Base-by-base conservation (phyloP, 2,113 vertebrate genomes). In the Paracanthobrama guichenoti region DNA sequence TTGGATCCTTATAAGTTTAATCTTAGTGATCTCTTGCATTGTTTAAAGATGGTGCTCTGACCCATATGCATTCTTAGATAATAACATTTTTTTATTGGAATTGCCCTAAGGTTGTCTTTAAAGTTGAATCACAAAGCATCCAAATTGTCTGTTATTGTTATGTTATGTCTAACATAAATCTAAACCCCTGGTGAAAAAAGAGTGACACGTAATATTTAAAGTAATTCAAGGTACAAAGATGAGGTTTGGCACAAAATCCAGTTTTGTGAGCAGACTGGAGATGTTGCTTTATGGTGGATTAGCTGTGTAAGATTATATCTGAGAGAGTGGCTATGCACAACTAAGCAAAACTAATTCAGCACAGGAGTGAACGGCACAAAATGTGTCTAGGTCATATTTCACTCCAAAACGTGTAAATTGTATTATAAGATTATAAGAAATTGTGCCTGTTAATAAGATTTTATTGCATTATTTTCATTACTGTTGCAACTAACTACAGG, bases 41-140 rank as follows among this genome's bases (percentile, higher is more conserved):
- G 84, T 89, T 87, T 90, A 79, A 84, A 82, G 85, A 87, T 83
- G 88, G 83, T 90, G 88, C 87, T 86, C 31, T 80, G 44, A 66
- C 60, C 46, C 60, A 67, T 48, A 67, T 66, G 66, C 39, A 16
- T 67, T 31, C 12, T 4, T 42, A 64, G 42, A 69, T 69, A 69
- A 57, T 82, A 74, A 28, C 55, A 73, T 82, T 35, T 22, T 44
- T 83, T 79, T 48, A 83, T 53, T 85, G 59, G 78, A 69, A 67
- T 75, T 75, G 31, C 42, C 89, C 86, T 93, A 86, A 90, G 18
- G 82, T 90, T 89, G 84, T 91, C 88, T 92, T 91, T 91, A 87
- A 92, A 89, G 90, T 85, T 87, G 35, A 76, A 86, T 86, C 64
- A 79, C 20, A 75, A 75, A 4, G 72, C 14, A 53, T 79, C 86